Evolutionary conservation across 1,140 invertebrate species (phyloP).

Genomic region (Cyphomyrmex costatus): DNA sequence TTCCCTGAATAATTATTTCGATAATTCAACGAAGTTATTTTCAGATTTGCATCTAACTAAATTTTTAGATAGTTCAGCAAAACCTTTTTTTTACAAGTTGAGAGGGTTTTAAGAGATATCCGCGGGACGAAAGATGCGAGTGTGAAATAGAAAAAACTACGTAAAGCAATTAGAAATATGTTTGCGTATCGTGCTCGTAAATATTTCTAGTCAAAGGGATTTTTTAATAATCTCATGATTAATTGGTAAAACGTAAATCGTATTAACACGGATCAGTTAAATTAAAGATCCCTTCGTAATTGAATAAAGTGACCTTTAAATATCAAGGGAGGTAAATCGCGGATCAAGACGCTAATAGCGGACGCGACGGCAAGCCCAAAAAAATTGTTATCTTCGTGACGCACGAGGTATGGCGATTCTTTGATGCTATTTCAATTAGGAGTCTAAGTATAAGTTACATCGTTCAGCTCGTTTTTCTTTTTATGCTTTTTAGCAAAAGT

Average conservation of each 20-base stretch:
- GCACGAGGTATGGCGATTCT: constrained; percentile 3
- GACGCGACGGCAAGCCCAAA: neutral
- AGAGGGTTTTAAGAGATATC: too few relatives aligned
- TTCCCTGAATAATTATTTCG: too few relatives aligned
- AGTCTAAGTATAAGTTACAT: constrained; percentile 11
- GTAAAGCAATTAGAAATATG: neutral
- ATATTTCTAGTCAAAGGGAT: neutral
- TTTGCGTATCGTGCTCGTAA: neutral
- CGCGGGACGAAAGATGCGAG: too few relatives aligned
- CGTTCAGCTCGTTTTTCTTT: neutral
- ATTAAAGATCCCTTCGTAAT: constrained; percentile 40
- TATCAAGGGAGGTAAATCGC: constrained; percentile 40
- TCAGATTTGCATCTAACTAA: too few relatives aligned
- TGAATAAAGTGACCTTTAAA: constrained; percentile 58
- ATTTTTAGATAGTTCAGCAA: too few relatives aligned
- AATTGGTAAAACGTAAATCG: neutral
- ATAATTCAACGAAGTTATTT: too few relatives aligned
- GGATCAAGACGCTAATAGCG: constrained; percentile 40
- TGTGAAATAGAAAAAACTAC: constrained; percentile 2
- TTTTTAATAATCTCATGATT: neutral
- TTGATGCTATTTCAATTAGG: constrained; percentile 21
- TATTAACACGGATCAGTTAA: constrained; percentile 15
- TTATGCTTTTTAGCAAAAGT: too few relatives aligned
- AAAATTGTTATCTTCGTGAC: constrained; percentile 46
- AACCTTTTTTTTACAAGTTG: too few relatives aligned